A percentile compares a stretch with the other conserved stretches of the same genome.
phyloP scores from a whole-genome alignment of 2,797 vertebrate species.

The Yasuhikotakia modesta region DNA sequence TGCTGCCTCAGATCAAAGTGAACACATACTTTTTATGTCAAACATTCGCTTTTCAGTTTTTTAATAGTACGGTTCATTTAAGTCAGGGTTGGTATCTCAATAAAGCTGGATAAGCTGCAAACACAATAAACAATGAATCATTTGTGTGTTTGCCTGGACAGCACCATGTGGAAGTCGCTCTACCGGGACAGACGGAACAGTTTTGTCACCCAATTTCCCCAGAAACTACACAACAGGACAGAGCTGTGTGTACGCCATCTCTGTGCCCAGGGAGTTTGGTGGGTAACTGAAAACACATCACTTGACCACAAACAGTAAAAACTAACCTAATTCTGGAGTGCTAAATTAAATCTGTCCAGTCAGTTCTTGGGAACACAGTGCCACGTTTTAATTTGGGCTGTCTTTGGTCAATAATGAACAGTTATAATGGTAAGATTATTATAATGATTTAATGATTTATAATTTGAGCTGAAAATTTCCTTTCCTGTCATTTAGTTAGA shows the following conservation, averaged over 20 bases:
- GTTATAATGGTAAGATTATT: too few relatives aligned
- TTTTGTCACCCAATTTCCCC: constrained; percentile 96
- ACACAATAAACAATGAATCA: constrained; percentile 9
- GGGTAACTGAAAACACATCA: constrained; percentile 64
- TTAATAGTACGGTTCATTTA: background rate
- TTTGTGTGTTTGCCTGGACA: constrained; percentile 61
- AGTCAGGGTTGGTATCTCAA: constrained; percentile 5
- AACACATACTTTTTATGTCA: too few relatives aligned
- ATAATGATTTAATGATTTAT: too few relatives aligned
- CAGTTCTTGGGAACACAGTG: background rate
- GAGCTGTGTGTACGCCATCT: constrained; percentile 92
- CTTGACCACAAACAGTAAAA: background rate
- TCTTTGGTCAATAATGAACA: too few relatives aligned
- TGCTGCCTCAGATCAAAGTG: background rate
- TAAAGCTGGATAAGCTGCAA: constrained; percentile 13
- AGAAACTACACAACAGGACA: constrained; percentile 97
- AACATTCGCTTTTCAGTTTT: background rate
- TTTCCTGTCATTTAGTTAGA: too few relatives aligned
- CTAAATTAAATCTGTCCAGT: background rate
- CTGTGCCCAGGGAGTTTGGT: constrained; percentile 97
- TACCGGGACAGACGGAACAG: constrained; percentile 93
- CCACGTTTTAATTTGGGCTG: background rate
- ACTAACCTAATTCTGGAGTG: background rate
- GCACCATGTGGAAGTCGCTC: constrained; percentile 96
- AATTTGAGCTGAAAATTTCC: too few relatives aligned